Conservation (phyloP, 30 jellyfish, hydroid and myxozoan species). For the Cassiopea xamachana region DNA sequence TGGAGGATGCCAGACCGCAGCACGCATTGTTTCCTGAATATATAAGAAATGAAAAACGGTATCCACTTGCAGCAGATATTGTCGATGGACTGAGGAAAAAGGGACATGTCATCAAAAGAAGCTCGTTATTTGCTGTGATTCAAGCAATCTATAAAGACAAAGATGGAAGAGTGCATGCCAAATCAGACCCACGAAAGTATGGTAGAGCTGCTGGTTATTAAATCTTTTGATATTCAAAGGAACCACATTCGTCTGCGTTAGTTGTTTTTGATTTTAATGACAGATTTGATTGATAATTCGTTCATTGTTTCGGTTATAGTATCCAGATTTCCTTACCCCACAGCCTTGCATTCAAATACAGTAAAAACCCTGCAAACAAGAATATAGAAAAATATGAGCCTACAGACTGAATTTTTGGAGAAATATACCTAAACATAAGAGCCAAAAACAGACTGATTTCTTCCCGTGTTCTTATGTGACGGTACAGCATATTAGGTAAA, state of each 20-base stretch:
- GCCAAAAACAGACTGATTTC: too few species aligned
- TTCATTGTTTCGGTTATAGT: too few species aligned
- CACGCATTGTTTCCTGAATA: slow-evolving; percentile 81
- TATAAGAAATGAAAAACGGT: slow-evolving; percentile 75
- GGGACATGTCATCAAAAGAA: slow-evolving; percentile 71
- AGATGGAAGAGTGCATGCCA: slow-evolving; percentile 74
- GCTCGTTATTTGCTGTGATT: slow-evolving; percentile 77
- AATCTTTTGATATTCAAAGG: neutral
- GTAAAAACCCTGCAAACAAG: too few species aligned
- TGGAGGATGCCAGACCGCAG: slow-evolving; percentile 86
- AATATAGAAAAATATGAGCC: too few species aligned
- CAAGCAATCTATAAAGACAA: slow-evolving; percentile 85
- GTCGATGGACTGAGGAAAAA: slow-evolving; percentile 74
- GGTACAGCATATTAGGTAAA: too few species aligned
- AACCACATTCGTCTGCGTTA: too few species aligned
- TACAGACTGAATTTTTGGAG: too few species aligned
- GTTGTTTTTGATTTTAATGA: neutral
- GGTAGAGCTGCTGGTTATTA: slow-evolving; percentile 98
- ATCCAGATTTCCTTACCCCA: too few species aligned
- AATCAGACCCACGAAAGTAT: slow-evolving; percentile 90
- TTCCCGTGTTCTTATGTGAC: too few species aligned
- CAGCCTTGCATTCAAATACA: too few species aligned
- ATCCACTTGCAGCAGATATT: slow-evolving; percentile 53
- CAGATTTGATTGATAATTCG: too few species aligned
- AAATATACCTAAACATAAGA: too few species aligned